Conservation (phyloP, 2,888 invertebrate genomes). For the Eristalis pertinax region DNA sequence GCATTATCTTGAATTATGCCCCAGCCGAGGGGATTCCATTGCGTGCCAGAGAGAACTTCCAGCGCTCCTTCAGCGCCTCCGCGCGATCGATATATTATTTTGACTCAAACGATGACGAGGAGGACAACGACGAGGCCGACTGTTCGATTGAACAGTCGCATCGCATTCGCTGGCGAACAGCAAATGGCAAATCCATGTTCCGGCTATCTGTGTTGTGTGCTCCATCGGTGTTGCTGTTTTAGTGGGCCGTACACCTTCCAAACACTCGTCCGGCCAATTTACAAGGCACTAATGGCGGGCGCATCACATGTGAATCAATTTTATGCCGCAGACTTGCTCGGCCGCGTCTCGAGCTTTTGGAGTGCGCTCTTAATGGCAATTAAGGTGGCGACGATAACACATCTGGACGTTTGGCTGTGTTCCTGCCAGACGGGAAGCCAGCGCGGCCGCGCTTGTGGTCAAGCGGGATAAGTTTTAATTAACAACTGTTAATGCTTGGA, state of each 20-base stretch:
- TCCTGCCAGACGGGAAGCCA: constrained; percentile 25
- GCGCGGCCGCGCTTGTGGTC: constrained; percentile 18
- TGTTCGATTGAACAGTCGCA: constrained; percentile 4
- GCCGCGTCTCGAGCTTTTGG: constrained; percentile 35
- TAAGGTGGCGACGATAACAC: constrained; percentile 51
- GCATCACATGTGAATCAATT: constrained; percentile 64
- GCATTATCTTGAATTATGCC: constrained; percentile 67
- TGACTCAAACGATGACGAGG: not conserved
- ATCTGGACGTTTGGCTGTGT: constrained; percentile 43
- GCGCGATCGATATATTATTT: constrained; percentile 44
- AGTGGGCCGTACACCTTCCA: constrained; percentile 41
- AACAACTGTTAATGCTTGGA: constrained; percentile 54
- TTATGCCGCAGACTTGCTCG: constrained; percentile 30
- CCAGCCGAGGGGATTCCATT: not conserved
- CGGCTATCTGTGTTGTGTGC: constrained; percentile 35
- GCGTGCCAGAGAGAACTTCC: not conserved
- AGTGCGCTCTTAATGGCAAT: constrained; percentile 68
- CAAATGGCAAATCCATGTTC: constrained; percentile 68
- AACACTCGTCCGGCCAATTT: constrained; percentile 62
- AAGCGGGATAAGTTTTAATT: constrained; percentile 56
- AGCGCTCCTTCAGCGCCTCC: constrained; percentile 7
- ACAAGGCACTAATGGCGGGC: constrained; percentile 65
- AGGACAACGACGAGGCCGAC: constrained; percentile 14
- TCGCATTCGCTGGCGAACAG: not conserved
- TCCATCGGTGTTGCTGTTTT: constrained; percentile 38